Conservation (phyloP, 2,113 vertebrate genomes). For the Semnornis frantzii region DNA sequence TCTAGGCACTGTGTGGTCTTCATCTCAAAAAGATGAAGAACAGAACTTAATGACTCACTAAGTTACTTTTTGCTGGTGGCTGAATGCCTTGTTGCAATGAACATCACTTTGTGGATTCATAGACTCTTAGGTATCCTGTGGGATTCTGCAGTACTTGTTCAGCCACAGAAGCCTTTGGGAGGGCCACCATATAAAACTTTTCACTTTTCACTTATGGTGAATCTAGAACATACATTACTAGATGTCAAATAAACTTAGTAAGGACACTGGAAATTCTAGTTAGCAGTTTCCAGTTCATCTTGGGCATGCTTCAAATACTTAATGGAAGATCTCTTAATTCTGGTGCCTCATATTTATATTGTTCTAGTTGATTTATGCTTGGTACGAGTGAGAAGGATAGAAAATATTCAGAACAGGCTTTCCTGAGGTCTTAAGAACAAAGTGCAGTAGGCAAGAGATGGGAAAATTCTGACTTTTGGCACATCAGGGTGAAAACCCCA, state of each 20-base stretch:
- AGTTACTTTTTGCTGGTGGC: neutral
- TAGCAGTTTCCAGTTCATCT: neutral
- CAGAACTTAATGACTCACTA: neutral
- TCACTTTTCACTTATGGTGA: neutral
- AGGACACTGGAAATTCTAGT: neutral
- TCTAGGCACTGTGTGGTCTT: neutral
- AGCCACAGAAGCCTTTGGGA: neutral
- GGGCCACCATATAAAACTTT: neutral
- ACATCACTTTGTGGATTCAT: neutral
- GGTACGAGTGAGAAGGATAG: neutral
- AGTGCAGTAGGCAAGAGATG: neutral
- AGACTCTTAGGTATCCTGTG: neutral
- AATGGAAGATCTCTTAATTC: neutral
- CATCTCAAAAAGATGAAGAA: neutral
- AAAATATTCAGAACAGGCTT: neutral
- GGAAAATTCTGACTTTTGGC: conserved; percentile 2
- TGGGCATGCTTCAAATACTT: neutral
- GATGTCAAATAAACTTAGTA: neutral
- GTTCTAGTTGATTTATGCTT: neutral
- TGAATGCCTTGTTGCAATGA: neutral
- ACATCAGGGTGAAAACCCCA: neutral
- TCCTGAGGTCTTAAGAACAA: neutral
- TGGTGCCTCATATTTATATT: neutral
- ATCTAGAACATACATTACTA: neutral
- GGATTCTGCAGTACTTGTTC: neutral